Conservation (phyloP, 2,888 invertebrate species). For the Platerodrilus igneus region DNA sequence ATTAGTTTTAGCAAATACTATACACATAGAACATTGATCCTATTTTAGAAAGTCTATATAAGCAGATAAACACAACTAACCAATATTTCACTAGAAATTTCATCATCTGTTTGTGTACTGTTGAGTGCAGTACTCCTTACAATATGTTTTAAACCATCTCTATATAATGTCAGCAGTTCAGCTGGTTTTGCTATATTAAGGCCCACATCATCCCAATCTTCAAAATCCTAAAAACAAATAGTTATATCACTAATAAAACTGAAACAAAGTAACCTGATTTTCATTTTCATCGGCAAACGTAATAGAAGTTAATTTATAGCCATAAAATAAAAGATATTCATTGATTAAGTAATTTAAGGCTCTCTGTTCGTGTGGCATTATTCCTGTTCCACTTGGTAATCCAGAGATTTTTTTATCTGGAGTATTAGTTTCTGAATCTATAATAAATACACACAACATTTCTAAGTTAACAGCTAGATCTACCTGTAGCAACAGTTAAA, state of each 20-base stretch:
- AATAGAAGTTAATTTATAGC: constrained; percentile 82
- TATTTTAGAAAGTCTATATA: too few species aligned
- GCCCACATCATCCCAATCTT: constrained; percentile 90
- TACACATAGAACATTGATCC: too few species aligned
- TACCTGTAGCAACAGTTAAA: constrained; percentile 73
- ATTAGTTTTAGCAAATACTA: too few species aligned
- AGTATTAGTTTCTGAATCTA: constrained; percentile 52
- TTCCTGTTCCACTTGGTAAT: constrained; percentile 45
- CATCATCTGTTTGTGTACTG: constrained; percentile 51
- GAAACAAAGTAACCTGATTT: constrained; percentile 59
- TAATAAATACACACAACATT: constrained; percentile 2
- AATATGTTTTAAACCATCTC: constrained; percentile 54
- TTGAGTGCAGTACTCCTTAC: constrained; percentile 42
- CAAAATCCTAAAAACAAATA: constrained; percentile 62
- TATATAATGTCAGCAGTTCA: constrained; percentile 64
- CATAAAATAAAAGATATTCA: constrained; percentile 73
- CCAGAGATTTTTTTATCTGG: constrained; percentile 49
- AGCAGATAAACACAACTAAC: too few species aligned
- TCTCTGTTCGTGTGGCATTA: constrained; percentile 77
- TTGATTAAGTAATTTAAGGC: constrained; percentile 83
- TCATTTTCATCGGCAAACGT: constrained; percentile 90
- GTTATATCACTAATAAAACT: constrained; percentile 5
- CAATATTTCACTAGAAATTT: too few species aligned
- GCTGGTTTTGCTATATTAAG: constrained; percentile 78
- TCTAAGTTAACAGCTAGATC: background rate